Conservation (phyloP, 1,140 invertebrate species). For the Aphaenogaster floridana region DNA sequence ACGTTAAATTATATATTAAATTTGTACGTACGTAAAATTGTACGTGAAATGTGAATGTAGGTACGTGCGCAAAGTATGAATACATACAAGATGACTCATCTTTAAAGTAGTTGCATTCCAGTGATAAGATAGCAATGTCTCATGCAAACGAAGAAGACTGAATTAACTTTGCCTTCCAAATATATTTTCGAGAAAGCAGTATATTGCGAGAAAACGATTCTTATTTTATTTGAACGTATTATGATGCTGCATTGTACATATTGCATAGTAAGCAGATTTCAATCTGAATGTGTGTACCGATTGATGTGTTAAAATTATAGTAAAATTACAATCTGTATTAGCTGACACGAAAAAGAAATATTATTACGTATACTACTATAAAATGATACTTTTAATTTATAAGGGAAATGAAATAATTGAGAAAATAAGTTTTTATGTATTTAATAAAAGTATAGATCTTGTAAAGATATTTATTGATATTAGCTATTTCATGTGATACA, state of each 20-base stretch:
- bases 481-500: neutral
- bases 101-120: slow-evolving; percentile 71
- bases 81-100: slow-evolving; percentile 76
- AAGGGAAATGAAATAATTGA: neutral
- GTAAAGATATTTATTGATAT: neutral
- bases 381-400: neutral
- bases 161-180: neutral
- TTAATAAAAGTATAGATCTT: neutral
- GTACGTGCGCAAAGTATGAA: slow-evolving; percentile 65
- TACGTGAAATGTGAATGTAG: neutral
- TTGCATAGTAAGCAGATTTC: neutral
- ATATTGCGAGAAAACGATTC: neutral
- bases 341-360: neutral
- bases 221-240: neutral
- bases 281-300: neutral
- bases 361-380: neutral
- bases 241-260: neutral
- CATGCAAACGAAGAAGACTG: neutral
- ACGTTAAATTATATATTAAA: neutral
- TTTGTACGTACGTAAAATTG: neutral
- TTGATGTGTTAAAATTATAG: neutral
- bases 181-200: neutral
- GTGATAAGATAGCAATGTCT: slow-evolving; percentile 70
- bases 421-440: neutral
- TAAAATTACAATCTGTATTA: neutral